Conservation (phyloP, 64 coral and sea anemone species). For the Montipora foliosa region DNA sequence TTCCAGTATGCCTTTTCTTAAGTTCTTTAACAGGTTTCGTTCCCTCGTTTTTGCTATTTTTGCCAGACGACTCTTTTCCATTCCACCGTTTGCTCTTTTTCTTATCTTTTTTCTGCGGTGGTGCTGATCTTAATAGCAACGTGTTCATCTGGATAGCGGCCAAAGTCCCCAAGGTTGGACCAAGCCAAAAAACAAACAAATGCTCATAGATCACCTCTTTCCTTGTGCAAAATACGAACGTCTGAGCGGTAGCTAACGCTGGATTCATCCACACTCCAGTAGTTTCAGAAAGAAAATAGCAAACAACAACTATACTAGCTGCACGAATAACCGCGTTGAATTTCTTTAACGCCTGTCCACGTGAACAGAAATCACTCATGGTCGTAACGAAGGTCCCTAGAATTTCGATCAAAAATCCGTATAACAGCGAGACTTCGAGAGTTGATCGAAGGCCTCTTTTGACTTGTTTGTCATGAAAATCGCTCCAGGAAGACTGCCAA, state of each 20-base stretch:
- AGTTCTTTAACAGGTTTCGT: not conserved
- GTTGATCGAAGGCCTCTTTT: slow-evolving; percentile 73
- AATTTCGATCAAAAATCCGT: slow-evolving; percentile 81
- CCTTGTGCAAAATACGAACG: slow-evolving; percentile 62
- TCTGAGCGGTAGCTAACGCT: slow-evolving; percentile 82
- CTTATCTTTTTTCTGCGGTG: slow-evolving; percentile 46
- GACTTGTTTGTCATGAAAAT: slow-evolving; percentile 80
- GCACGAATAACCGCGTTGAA: slow-evolving; percentile 85
- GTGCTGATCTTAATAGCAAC: slow-evolving; percentile 14
- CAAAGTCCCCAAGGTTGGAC: slow-evolving; percentile 77
- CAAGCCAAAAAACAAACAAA: slow-evolving; percentile 87
- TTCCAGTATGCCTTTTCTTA: slow-evolving; percentile 27
- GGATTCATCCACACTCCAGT: slow-evolving; percentile 95
- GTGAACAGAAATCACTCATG: slow-evolving; percentile 77
- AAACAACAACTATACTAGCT: slow-evolving; percentile 51
- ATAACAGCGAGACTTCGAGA: slow-evolving; percentile 72
- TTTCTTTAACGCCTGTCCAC: slow-evolving; percentile 32
- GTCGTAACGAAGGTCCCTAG: slow-evolving; percentile 67
- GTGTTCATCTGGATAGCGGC: slow-evolving; percentile 69
- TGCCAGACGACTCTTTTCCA: slow-evolving; percentile 20
- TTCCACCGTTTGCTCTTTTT: slow-evolving; percentile 57
- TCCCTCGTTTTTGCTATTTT: slow-evolving; percentile 21
- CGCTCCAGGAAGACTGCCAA: slow-evolving; percentile 76
- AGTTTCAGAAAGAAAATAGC: slow-evolving; percentile 74
- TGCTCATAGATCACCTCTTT: slow-evolving; percentile 76